Evolutionary conservation across 92 coral and sea anemone genomes (phyloP), one percentile per base, ranked within the genome.

Genomic region (Epizoanthus rinbou): DNA sequence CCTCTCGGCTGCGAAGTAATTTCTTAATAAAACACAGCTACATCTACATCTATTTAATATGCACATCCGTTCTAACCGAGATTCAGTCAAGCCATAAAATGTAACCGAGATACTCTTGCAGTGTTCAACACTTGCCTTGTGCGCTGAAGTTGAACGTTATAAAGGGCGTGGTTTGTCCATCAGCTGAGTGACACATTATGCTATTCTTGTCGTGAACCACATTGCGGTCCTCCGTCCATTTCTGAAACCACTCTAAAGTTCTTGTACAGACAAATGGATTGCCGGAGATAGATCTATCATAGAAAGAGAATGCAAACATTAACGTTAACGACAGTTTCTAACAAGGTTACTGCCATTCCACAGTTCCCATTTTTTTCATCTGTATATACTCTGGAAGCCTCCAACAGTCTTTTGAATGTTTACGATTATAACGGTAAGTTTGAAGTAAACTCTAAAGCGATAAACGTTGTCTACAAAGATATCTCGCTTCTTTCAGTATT

Each of bases 181-280:
- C 82, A 7, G 71, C 21, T 62, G 70, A 60, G 17, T 15, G 69
- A 4, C 82, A 78, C n/a, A 2, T 43, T 41, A 78, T 78, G n/a
- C 0, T 16, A 10, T 78, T 1, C 58, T 41, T 78, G 24, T 62
- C 33, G 56, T 78, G 18, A 10, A 78, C 71, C 41, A 35, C 18
- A 41, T 15, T 41, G 21, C n/a, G 21, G 9, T 21, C 59, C 23
- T 78, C 52, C 0, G 64, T 62, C 82, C 82, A 78, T 5, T 21
- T 43, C 57, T 78, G 70, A 43, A 78, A 41, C 82, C 82, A 78
- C 25, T 62, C 70, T 22, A 78, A 39, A 18, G 70, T 3, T 0
- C 58, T 78, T 3, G 39, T 62, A 45, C 82, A 78, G 70, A 62
- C 59, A 65, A 78, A 62, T 41, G 82, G 82, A 57, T 62, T 78